These are phyloP conservation scores for Diadromus collaris DNA, from an alignment of 2,888 invertebrate species.

Conservation along the genomic window DNA sequence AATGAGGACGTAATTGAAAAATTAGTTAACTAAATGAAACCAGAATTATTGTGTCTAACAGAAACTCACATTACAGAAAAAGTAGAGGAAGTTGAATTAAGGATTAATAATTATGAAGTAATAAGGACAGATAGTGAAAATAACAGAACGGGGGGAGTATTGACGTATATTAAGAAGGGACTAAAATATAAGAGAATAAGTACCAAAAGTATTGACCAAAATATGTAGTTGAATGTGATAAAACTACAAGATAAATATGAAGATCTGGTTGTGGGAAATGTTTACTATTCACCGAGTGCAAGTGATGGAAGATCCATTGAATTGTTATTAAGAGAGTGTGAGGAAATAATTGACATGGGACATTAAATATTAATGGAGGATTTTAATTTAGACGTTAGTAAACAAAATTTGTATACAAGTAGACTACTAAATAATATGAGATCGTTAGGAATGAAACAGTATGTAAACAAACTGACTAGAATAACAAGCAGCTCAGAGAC, in stretches of 20 bases:
- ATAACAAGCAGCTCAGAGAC: background rate
- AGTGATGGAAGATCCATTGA: conserved; percentile 32
- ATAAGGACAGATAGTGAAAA: background rate
- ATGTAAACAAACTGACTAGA: conserved; percentile 18
- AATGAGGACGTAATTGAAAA: conserved; percentile 46
- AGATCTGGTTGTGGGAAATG: conserved; percentile 10
- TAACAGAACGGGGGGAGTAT: conserved; percentile 1
- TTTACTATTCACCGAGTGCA: conserved; percentile 35
- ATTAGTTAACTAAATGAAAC: conserved; percentile 13
- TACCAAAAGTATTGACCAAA: background rate
- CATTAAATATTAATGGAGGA: conserved; percentile 21
- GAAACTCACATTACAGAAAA: conserved; percentile 23
- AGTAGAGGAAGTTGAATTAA: conserved; percentile 5
- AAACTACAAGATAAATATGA: conserved; percentile 12
- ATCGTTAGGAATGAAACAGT: conserved; percentile 35
- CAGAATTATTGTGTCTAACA: conserved; percentile 22
- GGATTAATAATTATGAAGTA: conserved; percentile 13
- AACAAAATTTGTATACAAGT: conserved; percentile 1
- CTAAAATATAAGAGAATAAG: background rate
- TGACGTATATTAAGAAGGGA: background rate
- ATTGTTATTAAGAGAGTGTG: conserved; percentile 24
- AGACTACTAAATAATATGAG: conserved; percentile 19
- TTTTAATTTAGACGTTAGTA: background rate
- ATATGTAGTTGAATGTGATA: conserved; percentile 6
- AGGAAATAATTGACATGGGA: conserved; percentile 9